Evolutionary conservation across 2,797 vertebrate species (phyloP), one percentile per base, ranked within the genome.

Genomic region (Calcarius lapponicus): DNA sequence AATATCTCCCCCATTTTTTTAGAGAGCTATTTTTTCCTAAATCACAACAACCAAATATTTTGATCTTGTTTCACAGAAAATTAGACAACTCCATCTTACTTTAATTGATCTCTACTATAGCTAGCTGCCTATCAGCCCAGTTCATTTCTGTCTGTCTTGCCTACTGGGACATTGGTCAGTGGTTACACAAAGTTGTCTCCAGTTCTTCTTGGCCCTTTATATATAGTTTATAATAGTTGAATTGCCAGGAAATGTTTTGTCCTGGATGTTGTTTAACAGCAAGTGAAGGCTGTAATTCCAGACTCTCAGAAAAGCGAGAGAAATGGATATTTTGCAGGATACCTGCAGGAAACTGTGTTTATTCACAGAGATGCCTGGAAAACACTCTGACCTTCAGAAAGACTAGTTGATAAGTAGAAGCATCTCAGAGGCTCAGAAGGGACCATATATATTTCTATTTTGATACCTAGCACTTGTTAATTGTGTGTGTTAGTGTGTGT

Each of bases 231-330:
- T 54, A 66, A 32, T 47, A 57, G 32, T 3, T 64, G 45, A 84
- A 82, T 80, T 29, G 7, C 43, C 80, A 95, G 83, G 74, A 81
- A 79, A 40, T 60, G 8, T 67, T 66, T 90, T 81, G 26, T 71
- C 73, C 70, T 76, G 62, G 60, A 70, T 53, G 42, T 71, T 83
- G 42, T 78, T 82, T 50, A 90, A 86, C 53, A 86, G 89, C 8
- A 6, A 92, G 54, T 26, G 74, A 86, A 92, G 38, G 69, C 87
- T 93, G 75, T 73, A 82, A 87, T 67, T 89, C 95, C 91, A 92
- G 87, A 91, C 92, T 94, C 94, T 88, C 96, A 84, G 66, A 94
- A 90, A 95, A 96, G 72, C 18, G 91, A 93, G 95, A 95, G 91
- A 95, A 96, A 83, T 16, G 31, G 91, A 7, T 92, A 80, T 72